A percentile compares a stretch with the other conserved stretches of the same genome.
These are phyloP conservation scores for Kuschelorhynchus macadamiae DNA, from an alignment of 2,888 invertebrate species.

Conservation along the genomic window DNA sequence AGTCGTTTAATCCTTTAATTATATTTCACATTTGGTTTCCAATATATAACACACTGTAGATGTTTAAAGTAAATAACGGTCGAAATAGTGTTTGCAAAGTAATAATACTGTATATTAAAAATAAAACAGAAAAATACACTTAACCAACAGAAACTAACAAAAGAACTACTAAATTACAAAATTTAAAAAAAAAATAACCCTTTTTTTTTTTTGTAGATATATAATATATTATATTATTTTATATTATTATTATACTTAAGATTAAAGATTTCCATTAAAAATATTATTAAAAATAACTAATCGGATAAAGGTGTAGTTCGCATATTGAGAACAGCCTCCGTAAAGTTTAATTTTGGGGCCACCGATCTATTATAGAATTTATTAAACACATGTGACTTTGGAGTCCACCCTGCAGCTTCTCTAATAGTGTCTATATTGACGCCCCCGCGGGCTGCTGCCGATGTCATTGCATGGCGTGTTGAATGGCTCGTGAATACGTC, in stretches of 20 bases:
- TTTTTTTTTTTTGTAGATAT: no score
- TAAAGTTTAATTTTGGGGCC: not conserved
- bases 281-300: no score
- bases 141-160: no score
- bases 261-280: no score
- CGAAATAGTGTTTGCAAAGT: not conserved
- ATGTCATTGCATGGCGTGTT: conserved; percentile 25
- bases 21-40: conserved; percentile 2
- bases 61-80: not conserved
- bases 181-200: no score
- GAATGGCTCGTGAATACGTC: conserved; percentile 19
- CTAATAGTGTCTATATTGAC: conserved; percentile 28
- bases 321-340: not conserved
- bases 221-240: no score
- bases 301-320: not conserved
- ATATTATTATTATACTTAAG: no score
- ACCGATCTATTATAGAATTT: conserved; percentile 18
- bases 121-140: no score
- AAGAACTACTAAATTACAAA: no score
- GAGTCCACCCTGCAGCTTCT: conserved; percentile 23
- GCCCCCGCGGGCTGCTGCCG: conserved; percentile 19
- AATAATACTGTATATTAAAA: no score
- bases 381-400: conserved; percentile 25
- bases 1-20: no score
- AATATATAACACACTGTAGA: conserved; percentile 7